Conservation (phyloP, 2,888 invertebrate genomes). For the Thelaira solivaga region DNA sequence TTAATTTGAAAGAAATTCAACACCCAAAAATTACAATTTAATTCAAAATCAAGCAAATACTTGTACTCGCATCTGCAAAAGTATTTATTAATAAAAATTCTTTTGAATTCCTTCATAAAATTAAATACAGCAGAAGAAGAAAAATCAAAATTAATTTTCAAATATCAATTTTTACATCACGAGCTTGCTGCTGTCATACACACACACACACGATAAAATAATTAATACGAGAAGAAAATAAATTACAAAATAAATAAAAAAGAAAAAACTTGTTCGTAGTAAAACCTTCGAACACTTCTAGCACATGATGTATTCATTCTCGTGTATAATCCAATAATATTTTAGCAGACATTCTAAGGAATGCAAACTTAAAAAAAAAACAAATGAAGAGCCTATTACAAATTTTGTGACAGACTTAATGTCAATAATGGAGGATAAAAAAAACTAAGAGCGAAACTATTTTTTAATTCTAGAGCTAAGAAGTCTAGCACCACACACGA, state of each 20-base stretch:
- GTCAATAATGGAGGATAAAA: too few relatives aligned
- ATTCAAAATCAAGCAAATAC: not conserved
- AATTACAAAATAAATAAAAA: conserved; percentile 20
- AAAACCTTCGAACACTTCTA: conserved; percentile 21
- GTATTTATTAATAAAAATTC: not conserved
- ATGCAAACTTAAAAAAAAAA: not conserved
- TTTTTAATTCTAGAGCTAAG: too few relatives aligned
- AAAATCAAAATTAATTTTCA: conserved; percentile 39
- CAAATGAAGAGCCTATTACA: too few relatives aligned
- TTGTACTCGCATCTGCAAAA: too few relatives aligned
- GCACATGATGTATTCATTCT: not conserved
- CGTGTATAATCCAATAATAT: conserved; percentile 17
- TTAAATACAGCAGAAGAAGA: not conserved
- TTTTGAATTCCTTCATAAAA: conserved; percentile 14
- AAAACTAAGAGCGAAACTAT: too few relatives aligned
- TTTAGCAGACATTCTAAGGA: not conserved
- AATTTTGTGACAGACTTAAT: too few relatives aligned
- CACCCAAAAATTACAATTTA: not conserved
- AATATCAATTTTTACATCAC: conserved; percentile 10
- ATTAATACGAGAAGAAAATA: conserved; percentile 50
- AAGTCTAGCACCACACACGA: too few relatives aligned
- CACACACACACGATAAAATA: conserved; percentile 41
- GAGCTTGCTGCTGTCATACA: too few relatives aligned
- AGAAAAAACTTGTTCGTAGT: not conserved
- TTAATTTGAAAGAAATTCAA: too few relatives aligned